phyloP scores from a whole-genome alignment of 2,888 invertebrate species.

The Litoditis marina region DNA sequence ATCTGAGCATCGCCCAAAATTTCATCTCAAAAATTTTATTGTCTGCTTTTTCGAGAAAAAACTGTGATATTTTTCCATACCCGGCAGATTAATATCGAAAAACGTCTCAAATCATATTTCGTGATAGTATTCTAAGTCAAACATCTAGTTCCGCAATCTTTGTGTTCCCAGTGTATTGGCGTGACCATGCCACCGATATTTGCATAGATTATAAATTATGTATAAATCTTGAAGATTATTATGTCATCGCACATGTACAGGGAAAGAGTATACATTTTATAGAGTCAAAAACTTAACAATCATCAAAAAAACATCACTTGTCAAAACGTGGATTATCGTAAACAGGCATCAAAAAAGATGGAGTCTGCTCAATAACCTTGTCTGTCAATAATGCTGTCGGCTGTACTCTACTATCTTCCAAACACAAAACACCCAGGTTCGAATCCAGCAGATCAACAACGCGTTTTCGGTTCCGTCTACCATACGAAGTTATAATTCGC shows the following conservation, averaged over 20 bases:
- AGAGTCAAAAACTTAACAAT: too few species aligned
- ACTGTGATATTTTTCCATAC: not conserved
- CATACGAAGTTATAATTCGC: slow-evolving; percentile 26
- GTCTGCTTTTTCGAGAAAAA: not conserved
- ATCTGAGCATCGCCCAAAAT: not conserved
- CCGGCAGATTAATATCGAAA: not conserved
- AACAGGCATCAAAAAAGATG: not conserved
- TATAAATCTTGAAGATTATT: too few species aligned
- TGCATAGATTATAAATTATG: not conserved
- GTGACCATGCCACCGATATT: not conserved
- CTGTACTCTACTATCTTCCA: not conserved
- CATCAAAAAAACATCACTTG: too few species aligned
- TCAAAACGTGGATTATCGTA: not conserved
- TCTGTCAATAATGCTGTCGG: not conserved
- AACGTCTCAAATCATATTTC: too few species aligned
- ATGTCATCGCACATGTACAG: too few species aligned
- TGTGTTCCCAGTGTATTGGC: not conserved
- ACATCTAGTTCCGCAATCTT: not conserved
- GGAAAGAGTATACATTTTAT: too few species aligned
- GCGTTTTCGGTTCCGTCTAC: slow-evolving; percentile 16
- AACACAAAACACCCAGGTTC: not conserved
- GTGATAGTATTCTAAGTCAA: slow-evolving; percentile 3
- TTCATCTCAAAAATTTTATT: not conserved
- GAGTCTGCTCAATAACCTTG: slow-evolving; percentile 3
- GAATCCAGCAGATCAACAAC: slow-evolving; percentile 24